phyloP scores from a whole-genome alignment of 2,113 vertebrate genomes.

The Tiliqua scincoides region DNA sequence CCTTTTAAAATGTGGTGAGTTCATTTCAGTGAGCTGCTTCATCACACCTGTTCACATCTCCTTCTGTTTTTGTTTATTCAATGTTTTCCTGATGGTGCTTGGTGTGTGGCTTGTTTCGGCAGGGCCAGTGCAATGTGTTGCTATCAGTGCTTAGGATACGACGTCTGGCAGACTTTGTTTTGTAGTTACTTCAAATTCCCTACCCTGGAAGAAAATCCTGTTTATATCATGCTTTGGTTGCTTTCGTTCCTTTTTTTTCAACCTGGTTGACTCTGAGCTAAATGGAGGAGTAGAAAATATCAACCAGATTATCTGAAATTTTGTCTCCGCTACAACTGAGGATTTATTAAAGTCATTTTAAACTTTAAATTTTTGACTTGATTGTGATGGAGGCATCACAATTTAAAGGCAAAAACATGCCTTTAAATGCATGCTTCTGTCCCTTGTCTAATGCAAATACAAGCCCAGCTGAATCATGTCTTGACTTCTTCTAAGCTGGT shows the following conservation, averaged over 20 bases:
- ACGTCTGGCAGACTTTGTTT: not conserved
- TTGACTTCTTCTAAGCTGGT: conserved; percentile 4
- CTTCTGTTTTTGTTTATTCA: no score
- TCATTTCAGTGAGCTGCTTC: not conserved
- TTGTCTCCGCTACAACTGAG: not conserved
- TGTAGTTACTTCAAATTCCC: not conserved
- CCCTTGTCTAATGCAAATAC: not conserved
- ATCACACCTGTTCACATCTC: not conserved
- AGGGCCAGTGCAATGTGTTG: not conserved
- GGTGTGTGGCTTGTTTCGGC: not conserved
- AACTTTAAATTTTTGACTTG: not conserved
- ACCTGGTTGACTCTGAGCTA: not conserved
- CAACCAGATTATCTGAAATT: not conserved
- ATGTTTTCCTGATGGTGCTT: not conserved
- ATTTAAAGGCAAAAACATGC: no score
- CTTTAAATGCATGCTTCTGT: not conserved
- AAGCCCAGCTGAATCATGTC: not conserved
- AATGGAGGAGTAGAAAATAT: not conserved
- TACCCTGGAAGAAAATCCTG: not conserved
- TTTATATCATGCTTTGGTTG: not conserved
- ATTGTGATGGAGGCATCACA: not conserved
- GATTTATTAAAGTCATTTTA: not conserved
- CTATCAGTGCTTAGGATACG: not conserved
- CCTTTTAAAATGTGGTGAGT: no score
- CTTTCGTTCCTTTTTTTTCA: not conserved